Conservation (phyloP, 2,113 vertebrate genomes). For the Agelaius phoeniceus region DNA sequence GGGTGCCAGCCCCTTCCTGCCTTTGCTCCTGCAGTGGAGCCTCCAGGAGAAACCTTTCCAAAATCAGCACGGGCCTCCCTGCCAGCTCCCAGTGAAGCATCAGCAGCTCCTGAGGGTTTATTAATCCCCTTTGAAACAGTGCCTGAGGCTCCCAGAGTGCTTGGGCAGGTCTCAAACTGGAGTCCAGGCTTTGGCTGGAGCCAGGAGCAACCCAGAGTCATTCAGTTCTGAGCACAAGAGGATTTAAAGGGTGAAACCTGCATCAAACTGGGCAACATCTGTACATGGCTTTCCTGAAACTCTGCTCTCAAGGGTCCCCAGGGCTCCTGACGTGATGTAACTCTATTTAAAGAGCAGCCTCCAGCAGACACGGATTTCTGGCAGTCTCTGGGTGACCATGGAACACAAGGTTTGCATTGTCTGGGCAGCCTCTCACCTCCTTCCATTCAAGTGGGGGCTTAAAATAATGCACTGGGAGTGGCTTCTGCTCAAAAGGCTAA, state of each 20-base stretch:
- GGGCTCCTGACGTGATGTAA: not conserved
- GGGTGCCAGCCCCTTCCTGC: not conserved
- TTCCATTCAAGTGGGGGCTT: not conserved
- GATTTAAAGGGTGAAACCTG: not conserved
- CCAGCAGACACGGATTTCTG: not conserved
- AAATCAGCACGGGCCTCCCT: not conserved
- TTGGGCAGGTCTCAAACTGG: not conserved
- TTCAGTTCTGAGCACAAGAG: not conserved
- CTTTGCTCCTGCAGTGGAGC: not conserved
- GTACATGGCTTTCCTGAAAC: not conserved
- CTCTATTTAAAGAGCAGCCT: not conserved
- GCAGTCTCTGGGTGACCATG: not conserved
- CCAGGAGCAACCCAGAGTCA: not conserved
- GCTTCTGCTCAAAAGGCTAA: not conserved
- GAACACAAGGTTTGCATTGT: not conserved
- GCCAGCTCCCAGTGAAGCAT: not conserved
- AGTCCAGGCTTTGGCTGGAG: not conserved
- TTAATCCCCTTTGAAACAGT: not conserved
- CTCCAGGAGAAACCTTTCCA: not conserved
- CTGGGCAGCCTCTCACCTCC: not conserved
- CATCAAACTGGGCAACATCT: not conserved
- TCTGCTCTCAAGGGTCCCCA: not conserved
- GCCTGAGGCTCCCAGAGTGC: not conserved
- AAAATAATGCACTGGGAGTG: not conserved
- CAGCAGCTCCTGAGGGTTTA: not conserved